Conservation (phyloP, 2,797 vertebrate species). For the Crocodylus rhombifer region DNA sequence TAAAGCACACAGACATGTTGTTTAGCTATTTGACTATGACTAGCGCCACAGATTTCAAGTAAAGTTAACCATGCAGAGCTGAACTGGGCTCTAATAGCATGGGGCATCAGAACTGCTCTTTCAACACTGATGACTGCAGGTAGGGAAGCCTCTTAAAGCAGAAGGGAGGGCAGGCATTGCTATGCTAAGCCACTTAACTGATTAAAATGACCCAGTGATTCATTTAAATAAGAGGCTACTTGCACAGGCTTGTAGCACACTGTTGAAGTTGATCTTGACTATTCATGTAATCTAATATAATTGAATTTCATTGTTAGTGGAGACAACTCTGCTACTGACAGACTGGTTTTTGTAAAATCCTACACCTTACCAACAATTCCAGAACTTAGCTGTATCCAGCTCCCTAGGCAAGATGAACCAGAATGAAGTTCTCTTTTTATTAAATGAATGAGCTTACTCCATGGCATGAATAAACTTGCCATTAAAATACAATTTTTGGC, state of each 20-base stretch:
- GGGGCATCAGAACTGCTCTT: conserved; percentile 71
- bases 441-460: not conserved
- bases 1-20: not conserved
- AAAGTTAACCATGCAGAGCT: not conserved
- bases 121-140: conserved; percentile 78
- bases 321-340: not conserved
- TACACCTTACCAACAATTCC: not conserved
- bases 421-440: conserved; percentile 5
- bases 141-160: conserved; percentile 76
- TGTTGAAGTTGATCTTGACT: conserved; percentile 58
- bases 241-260: conserved; percentile 73
- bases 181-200: conserved; percentile 70
- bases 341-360: not conserved
- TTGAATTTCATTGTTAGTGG: conserved; percentile 55
- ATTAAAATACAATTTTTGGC: not conserved
- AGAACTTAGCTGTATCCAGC: not conserved
- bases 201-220: conserved; percentile 85
- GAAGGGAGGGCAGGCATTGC: conserved; percentile 56
- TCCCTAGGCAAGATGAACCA: conserved; percentile 5
- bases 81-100: conserved; percentile 52
- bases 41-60: conserved; percentile 12
- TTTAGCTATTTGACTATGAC: not conserved
- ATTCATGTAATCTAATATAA: conserved; percentile 70
- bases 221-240: conserved; percentile 80
- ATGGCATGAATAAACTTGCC: not conserved